Evolutionary conservation across 2,797 vertebrate genomes (phyloP), one percentile per base, ranked within the genome.

Genomic region (Orestias chungarensis): DNA sequence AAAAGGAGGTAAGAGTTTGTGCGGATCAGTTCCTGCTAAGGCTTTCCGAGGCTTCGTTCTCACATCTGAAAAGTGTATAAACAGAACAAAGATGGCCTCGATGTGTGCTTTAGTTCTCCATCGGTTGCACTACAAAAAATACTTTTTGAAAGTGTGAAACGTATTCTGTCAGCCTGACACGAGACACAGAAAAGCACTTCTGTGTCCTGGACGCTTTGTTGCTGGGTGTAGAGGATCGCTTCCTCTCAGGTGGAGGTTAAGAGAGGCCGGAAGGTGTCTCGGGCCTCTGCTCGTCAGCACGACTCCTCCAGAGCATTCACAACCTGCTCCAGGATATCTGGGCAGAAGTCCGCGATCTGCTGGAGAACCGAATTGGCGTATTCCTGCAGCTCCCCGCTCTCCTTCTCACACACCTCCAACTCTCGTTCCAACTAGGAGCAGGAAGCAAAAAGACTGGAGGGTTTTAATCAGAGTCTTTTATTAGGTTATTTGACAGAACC

Each of bases 271-370:
- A 5, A 25, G 50, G 38, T 35, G 6, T 64, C 43, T 80, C 77
- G 73, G 73, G 71, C 64, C 79, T 77, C 54, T 42, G 72, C 69
- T 33, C 68, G 93, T 97, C 96, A 98, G 62, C 95, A 98, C 0
- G 96, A 97, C 92, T 98, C 97, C 86, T 98, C 97, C 70, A 98
- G 91, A 7, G 97, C 96, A 0, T 96, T 98, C 89, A 98, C 97
- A 0, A 98, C 97, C 91, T 97, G 97, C 92, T 98, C 97, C 90
- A 98, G 94, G 92, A 98, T 98, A 89, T 98, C 97, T 0, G 97
- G 97, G 92, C 97, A 98, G 93, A 96, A 96, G 86, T 98, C 97
- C 0, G 97, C 96, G 29, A 98, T 98, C 91, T 98, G 96, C 90
- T 98, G 97, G 43, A 98, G 94, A 59, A 98, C 94, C 80, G 95